Conservation (phyloP, 1,140 invertebrate species). For the Euura saliciscinereae region DNA sequence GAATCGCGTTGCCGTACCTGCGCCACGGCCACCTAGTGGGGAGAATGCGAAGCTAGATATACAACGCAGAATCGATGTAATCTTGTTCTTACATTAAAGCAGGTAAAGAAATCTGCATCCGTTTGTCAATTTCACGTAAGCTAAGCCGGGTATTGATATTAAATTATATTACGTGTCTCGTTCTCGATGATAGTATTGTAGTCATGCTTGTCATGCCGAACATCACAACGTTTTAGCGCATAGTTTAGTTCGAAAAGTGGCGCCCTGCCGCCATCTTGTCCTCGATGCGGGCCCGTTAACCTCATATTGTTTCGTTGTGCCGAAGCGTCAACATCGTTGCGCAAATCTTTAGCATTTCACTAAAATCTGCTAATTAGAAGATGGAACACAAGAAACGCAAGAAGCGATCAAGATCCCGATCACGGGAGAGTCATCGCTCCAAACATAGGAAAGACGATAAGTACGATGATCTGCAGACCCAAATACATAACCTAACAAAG, state of each 20-base stretch:
- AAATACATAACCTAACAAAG: slow-evolving; percentile 22
- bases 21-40: too few relatives aligned
- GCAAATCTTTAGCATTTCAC: neutral
- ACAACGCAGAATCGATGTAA: too few relatives aligned
- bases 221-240: neutral
- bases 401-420: slow-evolving; percentile 19
- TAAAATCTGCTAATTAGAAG: neutral
- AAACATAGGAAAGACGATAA: slow-evolving; percentile 18
- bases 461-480: slow-evolving; percentile 15
- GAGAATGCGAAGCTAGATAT: too few relatives aligned
- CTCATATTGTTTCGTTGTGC: slow-evolving; percentile 28
- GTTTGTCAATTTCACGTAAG: too few relatives aligned
- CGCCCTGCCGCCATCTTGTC: neutral
- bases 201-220: too few relatives aligned
- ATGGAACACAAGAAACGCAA: neutral
- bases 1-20: too few relatives aligned
- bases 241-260: slow-evolving; percentile 4
- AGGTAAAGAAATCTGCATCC: too few relatives aligned
- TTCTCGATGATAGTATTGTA: too few relatives aligned
- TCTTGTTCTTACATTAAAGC: too few relatives aligned
- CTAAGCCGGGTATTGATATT: too few relatives aligned
- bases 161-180: too few relatives aligned
- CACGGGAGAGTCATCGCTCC: slow-evolving; percentile 5
- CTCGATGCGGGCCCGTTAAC: neutral
- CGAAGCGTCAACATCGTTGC: slow-evolving; percentile 17